These are phyloP conservation scores for Cheilosia soror DNA, from an alignment of 2,888 invertebrate genomes.

Conservation along the genomic window DNA sequence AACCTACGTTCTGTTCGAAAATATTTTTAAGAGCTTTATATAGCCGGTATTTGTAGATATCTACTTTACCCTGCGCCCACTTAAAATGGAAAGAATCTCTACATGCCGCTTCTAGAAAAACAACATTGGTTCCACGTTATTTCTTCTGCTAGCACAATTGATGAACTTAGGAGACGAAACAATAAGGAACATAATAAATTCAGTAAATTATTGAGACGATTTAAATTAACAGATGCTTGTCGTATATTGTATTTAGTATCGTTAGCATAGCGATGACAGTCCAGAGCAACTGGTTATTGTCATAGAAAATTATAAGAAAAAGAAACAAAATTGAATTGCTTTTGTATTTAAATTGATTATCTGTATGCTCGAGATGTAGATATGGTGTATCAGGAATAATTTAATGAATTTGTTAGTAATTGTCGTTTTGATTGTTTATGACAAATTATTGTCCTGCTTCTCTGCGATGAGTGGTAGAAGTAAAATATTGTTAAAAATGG, in stretches of 20 bases:
- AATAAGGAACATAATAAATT: constrained; percentile 36
- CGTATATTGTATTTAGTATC: constrained; percentile 28
- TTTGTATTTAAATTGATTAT: not conserved
- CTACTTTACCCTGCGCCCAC: not conserved
- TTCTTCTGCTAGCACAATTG: not conserved
- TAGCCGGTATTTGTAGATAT: not conserved
- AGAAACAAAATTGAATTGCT: constrained; percentile 3
- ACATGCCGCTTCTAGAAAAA: not conserved
- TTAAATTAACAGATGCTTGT: constrained; percentile 44
- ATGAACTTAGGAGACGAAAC: constrained; percentile 15
- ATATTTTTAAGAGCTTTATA: not conserved
- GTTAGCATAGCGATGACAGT: constrained; percentile 10
- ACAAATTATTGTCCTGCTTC: too few species aligned
- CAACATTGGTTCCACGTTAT: not conserved
- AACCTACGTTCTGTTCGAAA: not conserved
- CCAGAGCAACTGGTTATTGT: constrained; percentile 22
- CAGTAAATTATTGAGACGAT: constrained; percentile 42
- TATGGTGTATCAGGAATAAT: too few species aligned
- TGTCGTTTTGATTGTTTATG: too few species aligned
- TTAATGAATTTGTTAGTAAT: too few species aligned
- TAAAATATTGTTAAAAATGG: too few species aligned
- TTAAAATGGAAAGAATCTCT: not conserved
- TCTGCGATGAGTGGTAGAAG: too few species aligned
- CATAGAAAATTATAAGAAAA: not conserved
- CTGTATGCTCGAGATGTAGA: too few species aligned